phyloP scores from a whole-genome alignment of 2,888 invertebrate genomes.

The Trachelus troglodyta region DNA sequence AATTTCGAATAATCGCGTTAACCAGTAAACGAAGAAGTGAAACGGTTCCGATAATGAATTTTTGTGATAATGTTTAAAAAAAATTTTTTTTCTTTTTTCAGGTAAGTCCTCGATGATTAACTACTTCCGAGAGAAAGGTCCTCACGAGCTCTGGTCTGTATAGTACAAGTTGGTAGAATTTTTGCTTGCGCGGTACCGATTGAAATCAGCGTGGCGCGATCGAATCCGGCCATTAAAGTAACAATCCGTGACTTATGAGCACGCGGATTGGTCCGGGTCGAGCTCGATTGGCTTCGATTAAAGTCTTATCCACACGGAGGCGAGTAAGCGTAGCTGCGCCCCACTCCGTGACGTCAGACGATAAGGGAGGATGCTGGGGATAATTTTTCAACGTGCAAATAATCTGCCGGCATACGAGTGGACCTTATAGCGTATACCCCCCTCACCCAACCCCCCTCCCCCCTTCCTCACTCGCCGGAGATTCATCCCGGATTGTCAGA shows the following conservation, averaged over 20 bases:
- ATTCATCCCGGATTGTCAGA: slow-evolving; percentile 26
- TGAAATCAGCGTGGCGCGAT: slow-evolving; percentile 1
- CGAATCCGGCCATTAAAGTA: background rate
- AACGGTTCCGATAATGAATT: background rate
- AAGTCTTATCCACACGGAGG: background rate
- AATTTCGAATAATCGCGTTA: background rate
- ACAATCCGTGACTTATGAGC: slow-evolving; percentile 3
- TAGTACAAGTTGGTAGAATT: background rate
- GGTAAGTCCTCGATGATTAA: background rate
- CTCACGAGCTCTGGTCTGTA: background rate
- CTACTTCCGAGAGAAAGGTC: background rate
- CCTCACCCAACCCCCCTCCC: background rate
- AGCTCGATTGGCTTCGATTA: background rate
- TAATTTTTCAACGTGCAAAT: background rate
- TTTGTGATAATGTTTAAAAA: background rate
- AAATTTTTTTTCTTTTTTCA: background rate
- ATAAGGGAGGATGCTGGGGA: background rate
- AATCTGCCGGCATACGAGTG: background rate
- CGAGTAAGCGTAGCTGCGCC: background rate
- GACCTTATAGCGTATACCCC: background rate
- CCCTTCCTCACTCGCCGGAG: slow-evolving; percentile 18
- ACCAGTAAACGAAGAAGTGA: background rate
- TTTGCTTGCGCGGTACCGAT: background rate
- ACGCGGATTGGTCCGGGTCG: background rate
- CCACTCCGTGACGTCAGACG: background rate